Percentiles rank a stretch among this genome's conserved stretches.
phyloP scores from a whole-genome alignment of 2,113 vertebrate species.

The Alligator sinensis region DNA sequence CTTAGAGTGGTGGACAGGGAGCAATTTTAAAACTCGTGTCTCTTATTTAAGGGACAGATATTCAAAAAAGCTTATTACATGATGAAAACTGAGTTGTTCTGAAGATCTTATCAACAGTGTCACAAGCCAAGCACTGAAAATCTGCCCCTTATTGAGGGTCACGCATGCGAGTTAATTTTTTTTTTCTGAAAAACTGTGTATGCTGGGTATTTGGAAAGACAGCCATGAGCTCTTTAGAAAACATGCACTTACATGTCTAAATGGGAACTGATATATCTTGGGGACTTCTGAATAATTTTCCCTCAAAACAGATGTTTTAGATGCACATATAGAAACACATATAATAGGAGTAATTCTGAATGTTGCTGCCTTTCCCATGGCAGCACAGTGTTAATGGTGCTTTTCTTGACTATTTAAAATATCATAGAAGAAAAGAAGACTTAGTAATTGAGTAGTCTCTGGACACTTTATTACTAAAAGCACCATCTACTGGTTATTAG shows the following conservation, averaged over 20 bases:
- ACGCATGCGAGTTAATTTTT: not conserved
- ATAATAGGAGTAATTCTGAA: not conserved
- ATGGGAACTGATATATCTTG: not conserved
- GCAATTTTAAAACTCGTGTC: not conserved
- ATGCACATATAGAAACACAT: not conserved
- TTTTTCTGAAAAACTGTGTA: not conserved
- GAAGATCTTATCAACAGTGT: not conserved
- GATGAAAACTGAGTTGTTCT: not conserved
- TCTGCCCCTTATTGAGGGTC: not conserved
- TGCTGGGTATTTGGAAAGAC: not conserved
- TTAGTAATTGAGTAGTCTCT: not conserved
- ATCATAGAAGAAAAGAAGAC: not conserved
- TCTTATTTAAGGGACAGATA: not conserved
- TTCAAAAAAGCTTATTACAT: not conserved
- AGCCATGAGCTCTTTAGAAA: fast-evolving
- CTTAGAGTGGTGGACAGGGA: not conserved
- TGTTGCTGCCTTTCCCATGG: not conserved
- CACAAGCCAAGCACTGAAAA: not conserved
- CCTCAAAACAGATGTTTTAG: not conserved
- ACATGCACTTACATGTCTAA: fast-evolving
- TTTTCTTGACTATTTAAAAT: not conserved
- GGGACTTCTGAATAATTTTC: not conserved
- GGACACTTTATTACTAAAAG: constrained; percentile 61
- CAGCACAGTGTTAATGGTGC: not conserved
- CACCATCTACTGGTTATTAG: constrained; percentile 70